Evolutionary conservation across 2,888 invertebrate species (phyloP), one percentile per base, ranked within the genome.

Genomic region (Panzeria rudis): DNA sequence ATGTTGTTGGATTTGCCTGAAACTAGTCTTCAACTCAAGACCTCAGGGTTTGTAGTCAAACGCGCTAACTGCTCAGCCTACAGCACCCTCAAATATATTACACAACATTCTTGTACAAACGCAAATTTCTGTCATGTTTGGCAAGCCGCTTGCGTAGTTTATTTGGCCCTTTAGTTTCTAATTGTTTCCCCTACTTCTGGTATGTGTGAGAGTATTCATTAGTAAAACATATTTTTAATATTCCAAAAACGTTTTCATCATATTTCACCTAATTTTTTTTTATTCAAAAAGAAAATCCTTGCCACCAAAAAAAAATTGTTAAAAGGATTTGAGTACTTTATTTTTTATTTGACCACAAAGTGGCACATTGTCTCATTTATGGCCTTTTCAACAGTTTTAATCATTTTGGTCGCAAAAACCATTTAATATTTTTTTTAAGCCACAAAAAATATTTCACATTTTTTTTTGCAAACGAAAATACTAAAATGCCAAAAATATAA

Each of bases 321-420:
- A n/a, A n/a, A 47, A 68, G 52, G n/a, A 44, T 54, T 66, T 35
- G 13, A 20, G 8, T n/a, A n/a, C n/a, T 68, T 41, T 68, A n/a
- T 41, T 41, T 81, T 76, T 54, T 79, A 84, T 84, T 80, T 76
- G 66, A 76, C 84, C 79, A 64, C 79, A 84, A 52, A 72, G 17
- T 71, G 71, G 41, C 50, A 73, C 59, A 83, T 32, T 68, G 78
- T 68, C 72, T 83, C 78, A 32, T 52, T 79, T 79, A 69, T 44
- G 61, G 56, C 32, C 32, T 59, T 41, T 35, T 9, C 54, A 17
- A 15, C 44, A 50, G 3, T 50, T 59, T 69, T 59, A 50, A 50
- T 69, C 25, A 69, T n/a, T 38, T 44, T 54, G 61, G 61, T 59
- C 54, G 50, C 50, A 7, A 20, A 52, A 73, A 38, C 38, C 80